Evolutionary conservation across 2,113 vertebrate genomes (phyloP).

Genomic region (Corapipo altera): DNA sequence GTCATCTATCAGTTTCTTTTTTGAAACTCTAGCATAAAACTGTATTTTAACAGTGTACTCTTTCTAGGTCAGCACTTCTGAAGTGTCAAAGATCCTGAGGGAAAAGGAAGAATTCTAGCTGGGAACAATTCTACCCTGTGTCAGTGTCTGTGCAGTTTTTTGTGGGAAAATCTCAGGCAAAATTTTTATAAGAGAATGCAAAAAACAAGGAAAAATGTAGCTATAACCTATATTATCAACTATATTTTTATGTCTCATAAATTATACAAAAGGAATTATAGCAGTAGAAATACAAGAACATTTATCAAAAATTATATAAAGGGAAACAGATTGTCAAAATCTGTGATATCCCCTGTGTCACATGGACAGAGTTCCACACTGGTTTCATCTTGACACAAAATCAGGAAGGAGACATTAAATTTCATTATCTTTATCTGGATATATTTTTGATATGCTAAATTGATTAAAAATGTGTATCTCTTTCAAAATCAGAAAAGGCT

Average conservation of each 20-base stretch:
- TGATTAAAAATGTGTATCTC: not conserved
- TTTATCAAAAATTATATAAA: not conserved
- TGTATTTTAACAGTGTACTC: not conserved
- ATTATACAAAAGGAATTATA: not conserved
- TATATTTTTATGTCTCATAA: not conserved
- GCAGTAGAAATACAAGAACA: not conserved
- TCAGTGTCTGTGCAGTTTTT: not conserved
- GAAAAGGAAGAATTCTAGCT: not conserved
- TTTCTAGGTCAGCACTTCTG: constrained; percentile 8
- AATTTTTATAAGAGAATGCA: not conserved
- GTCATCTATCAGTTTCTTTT: not conserved
- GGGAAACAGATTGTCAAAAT: not conserved
- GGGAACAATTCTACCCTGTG: not conserved
- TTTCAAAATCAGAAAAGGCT: not conserved
- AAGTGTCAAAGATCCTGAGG: not conserved
- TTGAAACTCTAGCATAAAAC: not conserved
- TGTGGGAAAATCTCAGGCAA: not conserved
- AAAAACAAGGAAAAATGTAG: not conserved
- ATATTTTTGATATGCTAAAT: not conserved
- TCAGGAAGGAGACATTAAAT: not conserved
- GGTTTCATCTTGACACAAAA: not conserved
- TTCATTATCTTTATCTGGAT: not conserved
- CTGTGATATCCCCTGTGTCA: not conserved
- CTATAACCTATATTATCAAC: not conserved
- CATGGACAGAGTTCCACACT: not conserved